Conservation (phyloP, 2,113 vertebrate genomes). For the Gymnarchus niloticus region DNA sequence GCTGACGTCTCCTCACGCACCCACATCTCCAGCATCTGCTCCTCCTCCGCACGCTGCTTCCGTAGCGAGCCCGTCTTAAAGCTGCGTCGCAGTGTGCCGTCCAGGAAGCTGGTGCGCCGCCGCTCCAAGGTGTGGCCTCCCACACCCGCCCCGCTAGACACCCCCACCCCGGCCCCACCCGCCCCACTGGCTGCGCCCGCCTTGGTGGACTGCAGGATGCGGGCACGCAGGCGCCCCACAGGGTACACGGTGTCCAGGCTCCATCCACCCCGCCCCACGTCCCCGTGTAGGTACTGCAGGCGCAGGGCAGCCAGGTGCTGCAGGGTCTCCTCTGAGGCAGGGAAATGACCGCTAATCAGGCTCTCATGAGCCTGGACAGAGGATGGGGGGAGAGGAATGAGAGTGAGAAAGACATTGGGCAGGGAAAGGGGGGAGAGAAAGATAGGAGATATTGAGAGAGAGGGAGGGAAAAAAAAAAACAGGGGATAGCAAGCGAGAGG, state of each 20-base stretch:
- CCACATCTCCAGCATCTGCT: slow-evolving; percentile 93
- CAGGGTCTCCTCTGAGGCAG: slow-evolving; percentile 80
- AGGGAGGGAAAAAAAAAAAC: neutral
- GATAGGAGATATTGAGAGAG: too few species aligned
- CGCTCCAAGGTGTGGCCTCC: slow-evolving; percentile 64
- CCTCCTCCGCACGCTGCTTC: slow-evolving; percentile 85
- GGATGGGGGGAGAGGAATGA: neutral
- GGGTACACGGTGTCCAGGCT: slow-evolving; percentile 78
- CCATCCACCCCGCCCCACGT: slow-evolving; percentile 74
- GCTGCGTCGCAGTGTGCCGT: slow-evolving; percentile 77
- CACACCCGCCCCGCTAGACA: slow-evolving; percentile 31
- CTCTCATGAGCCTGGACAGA: slow-evolving; percentile 77
- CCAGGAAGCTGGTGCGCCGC: slow-evolving; percentile 79
- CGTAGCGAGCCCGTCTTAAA: slow-evolving; percentile 84
- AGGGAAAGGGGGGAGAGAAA: neutral
- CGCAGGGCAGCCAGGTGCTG: slow-evolving; percentile 81
- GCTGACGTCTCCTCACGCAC: slow-evolving; percentile 88
- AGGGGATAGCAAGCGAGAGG: neutral
- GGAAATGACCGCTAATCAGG: slow-evolving; percentile 84
- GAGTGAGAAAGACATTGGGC: neutral
- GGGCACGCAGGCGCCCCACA: slow-evolving; percentile 76
- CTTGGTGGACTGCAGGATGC: slow-evolving; percentile 82
- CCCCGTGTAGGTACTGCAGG: slow-evolving; percentile 81
- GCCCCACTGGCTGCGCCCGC: slow-evolving; percentile 54
- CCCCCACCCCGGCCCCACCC: slow-evolving; percentile 44